A percentile compares a stretch with the other conserved stretches of the same genome.
Conservation (phyloP, 2,888 invertebrate genomes). For the Catocala sponsa region DNA sequence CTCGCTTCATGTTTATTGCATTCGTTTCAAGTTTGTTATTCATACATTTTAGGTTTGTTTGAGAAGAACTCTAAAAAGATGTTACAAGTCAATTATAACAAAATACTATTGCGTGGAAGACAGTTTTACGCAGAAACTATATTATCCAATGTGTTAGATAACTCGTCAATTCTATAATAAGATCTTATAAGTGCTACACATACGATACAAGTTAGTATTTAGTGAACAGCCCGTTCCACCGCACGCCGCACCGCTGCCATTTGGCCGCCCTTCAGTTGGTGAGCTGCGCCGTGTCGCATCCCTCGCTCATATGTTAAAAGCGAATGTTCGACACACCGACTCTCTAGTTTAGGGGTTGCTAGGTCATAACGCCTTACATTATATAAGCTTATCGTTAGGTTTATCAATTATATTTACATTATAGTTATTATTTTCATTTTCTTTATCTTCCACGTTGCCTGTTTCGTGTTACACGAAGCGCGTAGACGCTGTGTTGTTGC, state of each 20-base stretch:
- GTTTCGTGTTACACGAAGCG: slow-evolving; percentile 68
- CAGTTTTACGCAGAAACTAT: neutral
- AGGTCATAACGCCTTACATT: slow-evolving; percentile 76
- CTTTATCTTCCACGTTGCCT: slow-evolving; percentile 81
- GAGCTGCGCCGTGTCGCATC: slow-evolving; percentile 63
- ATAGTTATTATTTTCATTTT: slow-evolving; percentile 64
- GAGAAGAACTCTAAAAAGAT: slow-evolving; percentile 6
- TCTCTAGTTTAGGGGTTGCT: slow-evolving; percentile 80
- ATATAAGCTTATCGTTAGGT: slow-evolving; percentile 78
- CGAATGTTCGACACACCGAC: slow-evolving; percentile 73
- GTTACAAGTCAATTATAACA: slow-evolving; percentile 25
- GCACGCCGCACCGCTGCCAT: slow-evolving; percentile 43
- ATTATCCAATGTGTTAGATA: too few species aligned
- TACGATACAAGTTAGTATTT: slow-evolving; percentile 1
- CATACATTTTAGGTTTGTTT: neutral
- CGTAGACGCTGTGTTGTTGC: slow-evolving; percentile 70
- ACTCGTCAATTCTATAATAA: neutral
- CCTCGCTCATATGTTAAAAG: slow-evolving; percentile 83
- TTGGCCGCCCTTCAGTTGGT: slow-evolving; percentile 34
- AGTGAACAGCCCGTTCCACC: slow-evolving; percentile 15
- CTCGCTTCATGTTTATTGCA: neutral
- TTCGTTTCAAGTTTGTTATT: neutral
- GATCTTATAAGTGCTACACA: slow-evolving; percentile 4
- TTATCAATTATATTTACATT: slow-evolving; percentile 78
- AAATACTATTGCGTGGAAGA: slow-evolving; percentile 13